A percentile compares a stretch with the other conserved stretches of the same genome.
Evolutionary conservation across 2,888 invertebrate genomes (phyloP).

Genomic region (Drosophila borborema): DNA sequence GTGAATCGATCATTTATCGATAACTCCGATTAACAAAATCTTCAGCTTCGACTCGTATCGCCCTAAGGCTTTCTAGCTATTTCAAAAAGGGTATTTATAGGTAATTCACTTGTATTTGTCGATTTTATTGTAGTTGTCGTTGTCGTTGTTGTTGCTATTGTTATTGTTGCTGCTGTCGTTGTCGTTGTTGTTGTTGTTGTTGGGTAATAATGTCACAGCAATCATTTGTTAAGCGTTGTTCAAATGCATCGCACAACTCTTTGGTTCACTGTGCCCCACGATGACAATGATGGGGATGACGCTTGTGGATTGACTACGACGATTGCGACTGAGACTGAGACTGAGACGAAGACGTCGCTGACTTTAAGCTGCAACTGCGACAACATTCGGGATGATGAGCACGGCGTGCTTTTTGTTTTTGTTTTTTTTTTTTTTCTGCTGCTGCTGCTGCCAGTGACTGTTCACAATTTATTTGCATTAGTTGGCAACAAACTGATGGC

Average conservation of each 20-base stretch:
- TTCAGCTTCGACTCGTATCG: background rate
- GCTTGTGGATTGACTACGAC: constrained; percentile 39
- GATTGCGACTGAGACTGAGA: constrained; percentile 10
- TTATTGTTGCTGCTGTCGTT: constrained; percentile 9
- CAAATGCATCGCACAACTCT: constrained; percentile 45
- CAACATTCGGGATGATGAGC: constrained; percentile 62
- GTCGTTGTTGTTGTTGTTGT: constrained; percentile 25
- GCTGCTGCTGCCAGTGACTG: constrained; percentile 51
- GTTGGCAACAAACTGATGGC: constrained; percentile 66
- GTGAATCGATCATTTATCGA: background rate
- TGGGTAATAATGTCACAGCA: constrained; percentile 60
- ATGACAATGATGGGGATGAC: constrained; percentile 43
- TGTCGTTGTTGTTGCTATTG: background rate
- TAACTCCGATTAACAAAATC: no score
- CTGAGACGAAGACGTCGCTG: constrained; percentile 10
- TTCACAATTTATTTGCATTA: constrained; percentile 76
- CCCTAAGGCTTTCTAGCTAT: background rate
- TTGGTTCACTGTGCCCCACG: constrained; percentile 26
- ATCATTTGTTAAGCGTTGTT: constrained; percentile 55
- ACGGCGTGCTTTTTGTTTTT: constrained; percentile 16
- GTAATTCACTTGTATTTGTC: background rate
- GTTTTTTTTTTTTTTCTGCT: no score
- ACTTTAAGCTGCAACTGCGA: constrained; percentile 16
- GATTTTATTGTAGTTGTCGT: background rate
- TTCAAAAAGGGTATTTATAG: background rate